Percentiles rank a stretch among this genome's conserved stretches.
Conservation (phyloP, 1,140 invertebrate genomes). For the Hypothenemus hampei region DNA sequence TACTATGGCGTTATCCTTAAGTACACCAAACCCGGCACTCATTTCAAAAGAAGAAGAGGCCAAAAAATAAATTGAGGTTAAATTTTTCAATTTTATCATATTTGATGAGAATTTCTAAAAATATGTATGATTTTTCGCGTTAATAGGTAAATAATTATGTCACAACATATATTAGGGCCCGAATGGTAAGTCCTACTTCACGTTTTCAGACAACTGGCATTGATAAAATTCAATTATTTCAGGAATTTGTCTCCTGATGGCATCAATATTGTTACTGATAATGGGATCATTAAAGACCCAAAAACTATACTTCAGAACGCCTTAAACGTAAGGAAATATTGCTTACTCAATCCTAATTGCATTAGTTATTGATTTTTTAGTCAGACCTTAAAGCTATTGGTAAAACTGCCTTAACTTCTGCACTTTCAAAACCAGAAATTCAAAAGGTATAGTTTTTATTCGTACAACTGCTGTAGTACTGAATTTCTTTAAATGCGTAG, state of each 20-base stretch:
- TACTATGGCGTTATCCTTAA: too few relatives aligned
- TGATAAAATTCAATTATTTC: too few relatives aligned
- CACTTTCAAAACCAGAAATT: slow-evolving; percentile 49
- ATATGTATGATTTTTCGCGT: too few relatives aligned
- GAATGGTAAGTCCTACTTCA: too few relatives aligned
- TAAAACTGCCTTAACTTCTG: slow-evolving; percentile 54
- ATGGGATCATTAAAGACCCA: slow-evolving; percentile 57
- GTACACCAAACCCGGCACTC: too few relatives aligned
- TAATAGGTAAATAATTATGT: too few relatives aligned
- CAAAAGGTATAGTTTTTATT: slow-evolving; percentile 31
- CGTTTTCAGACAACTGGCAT: too few relatives aligned
- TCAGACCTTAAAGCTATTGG: slow-evolving; percentile 74
- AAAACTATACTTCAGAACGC: slow-evolving; percentile 61
- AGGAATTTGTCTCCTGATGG: slow-evolving; percentile 67
- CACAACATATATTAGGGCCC: too few relatives aligned
- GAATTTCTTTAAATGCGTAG: slow-evolving; percentile 37
- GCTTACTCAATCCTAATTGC: slow-evolving; percentile 9
- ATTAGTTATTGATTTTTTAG: slow-evolving; percentile 50
- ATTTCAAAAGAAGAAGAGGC: too few relatives aligned
- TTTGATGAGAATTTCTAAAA: too few relatives aligned
- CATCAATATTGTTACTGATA: slow-evolving; percentile 59
- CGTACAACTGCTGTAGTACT: background rate
- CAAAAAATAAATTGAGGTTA: too few relatives aligned
- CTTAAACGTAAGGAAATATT: slow-evolving; percentile 59
- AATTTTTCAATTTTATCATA: too few relatives aligned